Percentiles rank a stretch among this genome's conserved stretches.
Evolutionary conservation across 1,140 invertebrate species (phyloP).

Genomic region (Pteromalus puparum): DNA sequence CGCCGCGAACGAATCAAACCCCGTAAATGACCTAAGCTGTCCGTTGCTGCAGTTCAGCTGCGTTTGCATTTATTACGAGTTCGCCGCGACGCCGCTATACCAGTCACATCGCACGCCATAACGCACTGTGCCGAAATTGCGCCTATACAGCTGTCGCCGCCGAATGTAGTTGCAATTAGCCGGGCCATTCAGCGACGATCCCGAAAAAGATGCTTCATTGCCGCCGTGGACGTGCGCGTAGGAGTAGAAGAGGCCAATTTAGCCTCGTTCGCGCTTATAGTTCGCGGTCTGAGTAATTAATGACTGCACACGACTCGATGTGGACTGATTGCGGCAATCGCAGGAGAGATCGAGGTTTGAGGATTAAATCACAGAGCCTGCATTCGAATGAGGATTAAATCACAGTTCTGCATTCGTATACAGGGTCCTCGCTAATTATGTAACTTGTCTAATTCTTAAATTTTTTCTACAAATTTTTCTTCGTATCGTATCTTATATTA

Average conservation of each 20-base stretch:
- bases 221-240: background rate
- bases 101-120: background rate
- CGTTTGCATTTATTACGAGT: slow-evolving; percentile 11
- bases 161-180: slow-evolving; percentile 38
- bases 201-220: slow-evolving; percentile 39
- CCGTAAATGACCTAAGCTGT: background rate
- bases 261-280: background rate
- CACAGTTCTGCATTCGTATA: background rate
- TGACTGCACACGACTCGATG: slow-evolving; percentile 1
- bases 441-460: too few relatives aligned
- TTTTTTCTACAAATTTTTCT: too few relatives aligned
- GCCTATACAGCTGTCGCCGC: slow-evolving; percentile 8
- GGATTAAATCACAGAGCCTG: slow-evolving; percentile 12
- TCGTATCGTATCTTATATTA: too few relatives aligned
- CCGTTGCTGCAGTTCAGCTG: background rate
- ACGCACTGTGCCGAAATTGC: slow-evolving; percentile 20
- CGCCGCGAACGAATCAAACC: background rate
- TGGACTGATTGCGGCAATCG: slow-evolving; percentile 39
- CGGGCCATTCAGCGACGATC: background rate
- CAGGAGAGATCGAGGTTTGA: background rate
- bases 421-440: too few relatives aligned
- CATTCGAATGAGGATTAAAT: background rate
- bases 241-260: slow-evolving; percentile 32
- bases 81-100: background rate
- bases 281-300: slow-evolving; percentile 24